These are phyloP conservation scores for Luehdorfia chinensis DNA, from an alignment of 1,140 invertebrate genomes.

Conservation along the genomic window DNA sequence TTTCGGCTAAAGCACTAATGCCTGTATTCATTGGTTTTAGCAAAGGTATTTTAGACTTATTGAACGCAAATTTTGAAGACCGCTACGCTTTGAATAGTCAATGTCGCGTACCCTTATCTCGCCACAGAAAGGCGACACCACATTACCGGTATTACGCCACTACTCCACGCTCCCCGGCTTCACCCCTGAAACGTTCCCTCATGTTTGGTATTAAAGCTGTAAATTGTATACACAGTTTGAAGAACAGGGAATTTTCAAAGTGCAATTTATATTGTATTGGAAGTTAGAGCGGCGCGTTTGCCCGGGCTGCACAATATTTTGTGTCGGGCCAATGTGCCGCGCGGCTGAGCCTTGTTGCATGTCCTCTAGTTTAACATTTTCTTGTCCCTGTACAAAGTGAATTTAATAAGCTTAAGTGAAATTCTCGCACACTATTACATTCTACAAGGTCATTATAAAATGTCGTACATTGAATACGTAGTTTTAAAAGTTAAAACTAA, in stretches of 20 bases:
- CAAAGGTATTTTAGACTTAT: conserved; percentile 71
- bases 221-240: conserved; percentile 50
- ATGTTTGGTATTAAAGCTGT: conserved; percentile 45
- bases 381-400: conserved; percentile 44
- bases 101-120: conserved; percentile 76
- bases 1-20: too few species aligned
- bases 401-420: conserved; percentile 66
- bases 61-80: conserved; percentile 76
- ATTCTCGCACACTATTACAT: conserved; percentile 39
- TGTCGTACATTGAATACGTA: conserved; percentile 19
- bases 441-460: conserved; percentile 40
- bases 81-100: conserved; percentile 76
- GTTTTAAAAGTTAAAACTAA: too few species aligned
- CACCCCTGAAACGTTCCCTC: conserved; percentile 44
- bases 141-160: conserved; percentile 73
- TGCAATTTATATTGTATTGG: conserved; percentile 77
- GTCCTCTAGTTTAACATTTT: conserved; percentile 54
- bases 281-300: conserved; percentile 68
- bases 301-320: conserved; percentile 70
- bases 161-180: conserved; percentile 26
- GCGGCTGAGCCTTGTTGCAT: conserved; percentile 55
- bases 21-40: conserved; percentile 47
- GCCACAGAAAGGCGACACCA: conserved; percentile 75
- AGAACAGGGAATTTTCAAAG: conserved; percentile 69
- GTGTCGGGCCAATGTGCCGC: conserved; percentile 60